Evolutionary conservation across 2,888 invertebrate genomes (phyloP).

Genomic region (Phymatocera aterrima): DNA sequence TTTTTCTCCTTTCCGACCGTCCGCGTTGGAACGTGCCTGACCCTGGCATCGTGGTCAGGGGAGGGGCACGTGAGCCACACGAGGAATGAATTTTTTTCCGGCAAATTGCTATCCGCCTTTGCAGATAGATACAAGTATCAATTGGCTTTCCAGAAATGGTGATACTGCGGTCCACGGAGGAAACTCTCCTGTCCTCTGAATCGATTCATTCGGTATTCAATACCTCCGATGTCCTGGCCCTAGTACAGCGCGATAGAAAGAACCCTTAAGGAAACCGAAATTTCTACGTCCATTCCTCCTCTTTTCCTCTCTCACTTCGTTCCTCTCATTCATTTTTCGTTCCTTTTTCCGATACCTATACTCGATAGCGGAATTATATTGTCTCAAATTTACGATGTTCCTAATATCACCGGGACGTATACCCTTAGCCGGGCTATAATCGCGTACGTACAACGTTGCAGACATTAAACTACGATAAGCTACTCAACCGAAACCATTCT

Average conservation of each 20-base stretch:
- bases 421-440: neutral
- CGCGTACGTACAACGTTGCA: neutral
- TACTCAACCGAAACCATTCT: neutral
- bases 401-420: no score
- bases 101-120: slow-evolving; percentile 31
- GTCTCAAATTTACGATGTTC: neutral
- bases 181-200: neutral
- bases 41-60: neutral
- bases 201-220: slow-evolving; percentile 37
- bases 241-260: neutral
- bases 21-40: neutral
- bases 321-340: no score
- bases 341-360: neutral
- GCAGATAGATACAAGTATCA: slow-evolving; percentile 28
- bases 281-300: no score
- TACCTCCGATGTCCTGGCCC: slow-evolving; percentile 1
- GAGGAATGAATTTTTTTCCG: neutral
- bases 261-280: neutral
- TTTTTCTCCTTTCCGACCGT: neutral
- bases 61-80: neutral
- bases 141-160: slow-evolving; percentile 2
- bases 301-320: neutral
- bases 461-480: slow-evolving; percentile 23
- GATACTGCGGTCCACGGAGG: neutral
- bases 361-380: neutral